Percentiles rank a stretch among this genome's conserved stretches.
Evolutionary conservation across 2,797 vertebrate genomes (phyloP).

Genomic region (Prionace glauca): DNA sequence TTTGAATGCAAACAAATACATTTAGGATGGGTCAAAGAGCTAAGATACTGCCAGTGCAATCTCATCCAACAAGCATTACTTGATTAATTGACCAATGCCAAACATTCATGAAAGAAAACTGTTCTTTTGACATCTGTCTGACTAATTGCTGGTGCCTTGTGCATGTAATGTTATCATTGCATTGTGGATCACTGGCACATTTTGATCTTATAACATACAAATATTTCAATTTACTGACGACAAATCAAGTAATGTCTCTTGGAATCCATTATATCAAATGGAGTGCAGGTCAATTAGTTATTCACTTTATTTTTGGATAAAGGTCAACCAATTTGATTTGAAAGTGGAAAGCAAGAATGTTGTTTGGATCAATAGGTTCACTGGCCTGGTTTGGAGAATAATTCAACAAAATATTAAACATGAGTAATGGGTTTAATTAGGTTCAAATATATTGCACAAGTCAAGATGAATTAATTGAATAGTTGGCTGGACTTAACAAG

Average conservation of each 20-base stretch:
- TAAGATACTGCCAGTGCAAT: background rate
- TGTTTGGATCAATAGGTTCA: background rate
- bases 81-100: background rate
- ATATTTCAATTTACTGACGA: background rate
- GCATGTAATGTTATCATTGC: background rate
- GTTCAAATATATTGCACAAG: background rate
- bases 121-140: background rate
- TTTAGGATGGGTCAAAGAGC: background rate
- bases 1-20: background rate
- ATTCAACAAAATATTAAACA: background rate
- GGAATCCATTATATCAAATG: background rate
- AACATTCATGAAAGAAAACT: background rate
- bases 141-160: background rate
- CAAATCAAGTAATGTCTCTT: background rate
- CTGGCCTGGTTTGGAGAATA: background rate
- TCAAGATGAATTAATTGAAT: background rate
- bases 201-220: background rate
- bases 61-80: background rate
- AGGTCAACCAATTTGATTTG: background rate
- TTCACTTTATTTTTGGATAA: conserved; percentile 22
- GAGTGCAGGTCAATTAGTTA: background rate
- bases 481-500: background rate
- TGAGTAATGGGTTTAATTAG: background rate
- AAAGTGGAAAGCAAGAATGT: background rate
- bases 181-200: no score